Conservation (phyloP, 2,797 vertebrate genomes). For the Mus spretus region DNA sequence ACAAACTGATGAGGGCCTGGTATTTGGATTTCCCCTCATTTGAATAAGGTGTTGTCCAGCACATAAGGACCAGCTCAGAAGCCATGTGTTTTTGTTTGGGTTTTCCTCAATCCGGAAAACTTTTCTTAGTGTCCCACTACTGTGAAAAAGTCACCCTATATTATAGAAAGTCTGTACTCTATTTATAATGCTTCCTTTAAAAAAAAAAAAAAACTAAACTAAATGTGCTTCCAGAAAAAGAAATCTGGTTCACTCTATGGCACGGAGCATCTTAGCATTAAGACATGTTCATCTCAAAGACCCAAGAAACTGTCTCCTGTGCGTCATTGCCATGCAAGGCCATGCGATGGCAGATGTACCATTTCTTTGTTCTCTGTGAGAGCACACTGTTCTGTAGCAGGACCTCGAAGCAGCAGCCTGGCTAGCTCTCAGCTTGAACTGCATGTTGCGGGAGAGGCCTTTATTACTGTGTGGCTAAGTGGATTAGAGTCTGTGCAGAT, state of each 20-base stretch:
- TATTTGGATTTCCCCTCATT: constrained; percentile 24
- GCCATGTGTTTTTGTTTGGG: not conserved
- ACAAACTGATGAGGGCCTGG: not conserved
- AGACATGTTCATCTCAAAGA: not conserved
- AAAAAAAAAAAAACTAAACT: not conserved
- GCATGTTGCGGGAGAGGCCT: constrained; percentile 92
- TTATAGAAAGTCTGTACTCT: not conserved
- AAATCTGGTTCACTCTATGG: not conserved
- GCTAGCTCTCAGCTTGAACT: constrained; percentile 97
- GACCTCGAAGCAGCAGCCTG: constrained; percentile 96
- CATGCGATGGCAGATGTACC: constrained; percentile 16
- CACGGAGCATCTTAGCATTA: not conserved
- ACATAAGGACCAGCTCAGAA: not conserved
- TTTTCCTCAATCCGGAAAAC: not conserved
- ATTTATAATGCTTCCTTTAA: constrained; percentile 1
- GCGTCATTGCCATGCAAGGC: not conserved
- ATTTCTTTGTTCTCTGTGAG: constrained; percentile 64
- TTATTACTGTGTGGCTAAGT: constrained; percentile 81
- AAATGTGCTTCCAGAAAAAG: constrained; percentile 41
- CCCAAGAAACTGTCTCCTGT: not conserved
- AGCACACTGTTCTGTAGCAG: constrained; percentile 93
- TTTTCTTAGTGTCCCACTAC: constrained; percentile 4
- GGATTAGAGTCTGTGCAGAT: constrained; percentile 72
- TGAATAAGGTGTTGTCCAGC: not conserved
- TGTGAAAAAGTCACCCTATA: not conserved